Percentiles rank a stretch among this genome's conserved stretches.
phyloP scores from a whole-genome alignment of 2,888 invertebrate species.

The Chloroclystis v-ata region DNA sequence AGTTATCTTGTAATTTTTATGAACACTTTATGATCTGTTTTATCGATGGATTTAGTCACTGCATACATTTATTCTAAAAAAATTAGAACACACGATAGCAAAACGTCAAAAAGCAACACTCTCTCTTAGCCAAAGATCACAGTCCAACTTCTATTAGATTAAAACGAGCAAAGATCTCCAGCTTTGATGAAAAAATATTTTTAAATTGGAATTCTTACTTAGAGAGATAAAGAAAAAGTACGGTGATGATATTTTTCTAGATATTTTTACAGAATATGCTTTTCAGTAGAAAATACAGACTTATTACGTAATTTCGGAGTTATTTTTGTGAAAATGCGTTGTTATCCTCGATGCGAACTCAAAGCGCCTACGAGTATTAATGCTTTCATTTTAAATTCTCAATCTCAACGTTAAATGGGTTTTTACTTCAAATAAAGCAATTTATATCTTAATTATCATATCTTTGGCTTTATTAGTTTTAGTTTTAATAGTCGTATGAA shows the following conservation, averaged over 20 bases:
- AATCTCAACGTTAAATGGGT: too few species aligned
- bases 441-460: too few species aligned
- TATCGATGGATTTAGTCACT: too few species aligned
- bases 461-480: too few species aligned
- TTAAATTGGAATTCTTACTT: conserved; percentile 26
- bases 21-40: too few species aligned
- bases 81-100: too few species aligned
- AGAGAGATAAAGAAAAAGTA: conserved; percentile 23
- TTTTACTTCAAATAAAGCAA: too few species aligned
- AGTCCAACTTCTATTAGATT: conserved; percentile 26
- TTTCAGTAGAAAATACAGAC: not conserved
- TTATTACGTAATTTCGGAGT: not conserved
- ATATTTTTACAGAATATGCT: conserved; percentile 13
- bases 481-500: too few species aligned
- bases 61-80: too few species aligned
- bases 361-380: too few species aligned
- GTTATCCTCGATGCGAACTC: not conserved
- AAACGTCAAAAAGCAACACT: not conserved
- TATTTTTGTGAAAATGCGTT: not conserved
- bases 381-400: too few species aligned
- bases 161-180: conserved; percentile 19
- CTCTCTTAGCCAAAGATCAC: not conserved
- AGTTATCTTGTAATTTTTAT: too few species aligned
- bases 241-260: conserved; percentile 24
- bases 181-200: conserved; percentile 23